Percentiles rank a stretch among this genome's conserved stretches.
Evolutionary conservation across 92 coral and sea anemone genomes (phyloP).

Genomic region (Chrysogorgia sp.): DNA sequence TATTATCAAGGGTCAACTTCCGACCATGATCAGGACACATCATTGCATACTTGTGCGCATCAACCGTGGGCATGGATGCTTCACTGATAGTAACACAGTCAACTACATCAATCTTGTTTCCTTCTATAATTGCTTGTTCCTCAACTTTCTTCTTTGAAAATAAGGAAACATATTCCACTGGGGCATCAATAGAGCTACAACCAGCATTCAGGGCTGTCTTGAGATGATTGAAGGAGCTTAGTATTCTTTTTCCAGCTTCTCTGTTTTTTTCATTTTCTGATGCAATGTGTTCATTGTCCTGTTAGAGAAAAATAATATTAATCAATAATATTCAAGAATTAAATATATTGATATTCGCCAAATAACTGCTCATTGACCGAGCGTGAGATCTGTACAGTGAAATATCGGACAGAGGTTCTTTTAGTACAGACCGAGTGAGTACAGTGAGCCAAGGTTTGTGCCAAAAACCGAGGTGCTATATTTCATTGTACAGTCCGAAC

Average conservation of each 20-base stretch:
- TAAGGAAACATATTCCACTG: neutral
- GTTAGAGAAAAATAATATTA: no score
- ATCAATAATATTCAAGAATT: no score
- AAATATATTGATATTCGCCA: no score
- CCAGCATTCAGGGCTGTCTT: neutral
- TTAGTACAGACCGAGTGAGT: no score
- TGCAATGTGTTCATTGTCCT: no score
- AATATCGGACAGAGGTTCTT: no score
- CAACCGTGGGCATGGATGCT: slow-evolving; percentile 11
- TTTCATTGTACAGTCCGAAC: no score
- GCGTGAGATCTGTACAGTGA: no score
- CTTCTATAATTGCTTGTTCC: neutral
- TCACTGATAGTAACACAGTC: neutral
- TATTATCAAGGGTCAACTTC: slow-evolving; percentile 26
- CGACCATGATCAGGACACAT: slow-evolving; percentile 21
- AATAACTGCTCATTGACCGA: no score
- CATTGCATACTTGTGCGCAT: neutral
- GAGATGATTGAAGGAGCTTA: neutral
- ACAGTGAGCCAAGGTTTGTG: no score
- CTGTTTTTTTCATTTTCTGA: neutral
- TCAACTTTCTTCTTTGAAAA: neutral
- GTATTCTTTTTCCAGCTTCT: slow-evolving; percentile 15
- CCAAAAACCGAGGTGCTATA: no score
- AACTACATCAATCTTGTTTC: neutral
- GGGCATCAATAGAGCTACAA: neutral